Percentiles rank a stretch among this genome's conserved stretches.
Conservation (phyloP, 2,113 vertebrate species). For the Zosterops japonicus region DNA sequence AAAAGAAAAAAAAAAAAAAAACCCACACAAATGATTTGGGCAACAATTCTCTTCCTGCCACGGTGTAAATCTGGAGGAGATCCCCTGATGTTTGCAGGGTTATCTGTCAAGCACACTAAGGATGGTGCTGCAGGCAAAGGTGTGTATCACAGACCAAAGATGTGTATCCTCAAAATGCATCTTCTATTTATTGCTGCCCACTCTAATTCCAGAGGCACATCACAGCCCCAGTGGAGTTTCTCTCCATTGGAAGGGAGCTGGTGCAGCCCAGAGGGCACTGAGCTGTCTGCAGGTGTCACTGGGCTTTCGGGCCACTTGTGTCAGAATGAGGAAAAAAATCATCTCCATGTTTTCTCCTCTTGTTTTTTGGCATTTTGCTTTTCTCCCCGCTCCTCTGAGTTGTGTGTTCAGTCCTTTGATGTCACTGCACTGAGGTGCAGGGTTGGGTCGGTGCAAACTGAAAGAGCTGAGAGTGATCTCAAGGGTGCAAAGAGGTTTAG, state of each 20-base stretch:
- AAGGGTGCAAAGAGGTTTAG: not conserved
- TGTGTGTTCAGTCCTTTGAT: not conserved
- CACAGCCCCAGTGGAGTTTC: not conserved
- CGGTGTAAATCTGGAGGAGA: not conserved
- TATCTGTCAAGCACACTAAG: accelerated
- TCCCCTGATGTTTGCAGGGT: not conserved
- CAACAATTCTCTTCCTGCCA: not conserved
- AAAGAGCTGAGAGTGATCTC: not conserved
- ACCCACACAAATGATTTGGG: not conserved
- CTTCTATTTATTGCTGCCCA: not conserved
- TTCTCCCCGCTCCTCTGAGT: not conserved
- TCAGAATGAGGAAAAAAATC: not conserved
- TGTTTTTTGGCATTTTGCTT: not conserved
- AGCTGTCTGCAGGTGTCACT: not conserved
- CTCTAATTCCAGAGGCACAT: not conserved
- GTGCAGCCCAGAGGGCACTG: not conserved
- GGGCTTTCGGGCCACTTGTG: not conserved
- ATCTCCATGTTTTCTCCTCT: not conserved
- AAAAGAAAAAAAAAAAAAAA: not conserved
- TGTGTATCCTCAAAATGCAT: not conserved
- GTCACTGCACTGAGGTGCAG: not conserved
- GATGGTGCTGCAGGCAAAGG: not conserved
- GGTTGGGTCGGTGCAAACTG: not conserved
- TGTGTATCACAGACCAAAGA: not conserved
- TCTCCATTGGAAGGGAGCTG: not conserved